These are phyloP conservation scores for Otus sunia DNA, from an alignment of 2,113 vertebrate species.

Conservation along the genomic window DNA sequence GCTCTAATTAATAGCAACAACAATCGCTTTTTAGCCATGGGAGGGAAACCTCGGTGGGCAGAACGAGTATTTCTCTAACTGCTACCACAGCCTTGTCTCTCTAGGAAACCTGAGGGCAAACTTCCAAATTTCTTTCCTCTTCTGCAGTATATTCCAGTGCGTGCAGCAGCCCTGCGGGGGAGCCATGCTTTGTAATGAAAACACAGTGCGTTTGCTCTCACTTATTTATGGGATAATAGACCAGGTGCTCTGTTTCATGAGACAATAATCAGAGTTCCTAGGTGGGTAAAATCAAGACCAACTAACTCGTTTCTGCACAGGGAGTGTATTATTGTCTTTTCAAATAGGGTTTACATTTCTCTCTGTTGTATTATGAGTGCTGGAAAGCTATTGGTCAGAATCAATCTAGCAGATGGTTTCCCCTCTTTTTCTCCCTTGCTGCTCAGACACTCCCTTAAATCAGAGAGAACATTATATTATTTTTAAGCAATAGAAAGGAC, in stretches of 20 bases:
- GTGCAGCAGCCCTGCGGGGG: not conserved
- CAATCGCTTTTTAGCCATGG: not conserved
- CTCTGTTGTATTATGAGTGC: not conserved
- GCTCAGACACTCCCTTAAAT: not conserved
- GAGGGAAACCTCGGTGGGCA: not conserved
- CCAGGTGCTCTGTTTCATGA: conserved; percentile 11
- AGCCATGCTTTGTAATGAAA: not conserved
- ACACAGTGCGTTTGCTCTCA: not conserved
- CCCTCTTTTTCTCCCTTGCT: not conserved
- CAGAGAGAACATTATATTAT: not conserved
- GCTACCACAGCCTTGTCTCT: not conserved
- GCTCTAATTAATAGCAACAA: not conserved
- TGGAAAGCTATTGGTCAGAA: not conserved
- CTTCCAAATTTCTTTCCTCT: not conserved
- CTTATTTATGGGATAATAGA: not conserved
- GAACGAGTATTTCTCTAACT: not conserved
- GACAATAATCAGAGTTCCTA: not conserved
- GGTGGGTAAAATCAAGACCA: not conserved
- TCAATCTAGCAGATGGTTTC: not conserved
- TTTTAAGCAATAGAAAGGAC: not conserved
- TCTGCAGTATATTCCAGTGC: not conserved
- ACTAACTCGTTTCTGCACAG: not conserved
- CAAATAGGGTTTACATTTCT: not conserved
- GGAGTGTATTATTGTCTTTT: not conserved
- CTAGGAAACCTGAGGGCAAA: not conserved